Evolutionary conservation across 2,888 invertebrate genomes (phyloP).

Genomic region (Spodoptera exigua): DNA sequence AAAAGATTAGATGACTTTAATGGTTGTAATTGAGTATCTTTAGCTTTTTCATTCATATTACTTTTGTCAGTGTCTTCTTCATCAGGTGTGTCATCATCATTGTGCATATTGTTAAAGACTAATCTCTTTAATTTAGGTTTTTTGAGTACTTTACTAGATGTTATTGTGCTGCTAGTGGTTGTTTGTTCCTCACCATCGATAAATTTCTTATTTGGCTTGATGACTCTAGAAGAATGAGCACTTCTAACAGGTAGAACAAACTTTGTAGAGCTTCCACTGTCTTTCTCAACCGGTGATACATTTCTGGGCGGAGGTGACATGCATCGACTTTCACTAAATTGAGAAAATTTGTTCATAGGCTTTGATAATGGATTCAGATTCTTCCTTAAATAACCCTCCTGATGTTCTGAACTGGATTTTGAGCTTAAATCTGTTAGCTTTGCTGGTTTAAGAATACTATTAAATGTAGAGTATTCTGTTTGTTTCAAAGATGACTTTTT

Average conservation of each 20-base stretch:
- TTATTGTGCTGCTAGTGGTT: conserved; percentile 66
- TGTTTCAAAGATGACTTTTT: conserved; percentile 89
- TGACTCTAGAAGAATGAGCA: conserved; percentile 95
- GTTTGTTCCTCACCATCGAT: conserved; percentile 91
- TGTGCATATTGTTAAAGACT: conserved; percentile 83
- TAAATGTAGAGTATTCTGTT: conserved; percentile 88
- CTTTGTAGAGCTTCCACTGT: conserved; percentile 81
- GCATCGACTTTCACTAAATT: conserved; percentile 82
- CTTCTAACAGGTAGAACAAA: conserved; percentile 95
- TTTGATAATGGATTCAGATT: conserved; percentile 85
- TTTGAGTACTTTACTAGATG: conserved; percentile 83
- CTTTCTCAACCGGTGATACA: conserved; percentile 79
- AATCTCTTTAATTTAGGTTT: conserved; percentile 85
- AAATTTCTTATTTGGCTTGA: conserved; percentile 96
- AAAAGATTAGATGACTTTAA: conserved; percentile 79
- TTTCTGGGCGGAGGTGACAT: conserved; percentile 85
- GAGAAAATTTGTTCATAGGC: conserved; percentile 85
- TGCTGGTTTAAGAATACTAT: conserved; percentile 90
- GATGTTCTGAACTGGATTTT: conserved; percentile 87
- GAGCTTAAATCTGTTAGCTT: conserved; percentile 90
- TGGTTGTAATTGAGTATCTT: conserved; percentile 72
- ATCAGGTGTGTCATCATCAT: conserved; percentile 72
- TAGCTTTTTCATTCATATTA: conserved; percentile 74
- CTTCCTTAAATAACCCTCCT: conserved; percentile 84
- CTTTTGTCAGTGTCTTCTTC: conserved; percentile 76